Percentiles rank a stretch among this genome's conserved stretches.
Evolutionary conservation across 1,140 invertebrate species (phyloP).

Genomic region (Bombus confusus): DNA sequence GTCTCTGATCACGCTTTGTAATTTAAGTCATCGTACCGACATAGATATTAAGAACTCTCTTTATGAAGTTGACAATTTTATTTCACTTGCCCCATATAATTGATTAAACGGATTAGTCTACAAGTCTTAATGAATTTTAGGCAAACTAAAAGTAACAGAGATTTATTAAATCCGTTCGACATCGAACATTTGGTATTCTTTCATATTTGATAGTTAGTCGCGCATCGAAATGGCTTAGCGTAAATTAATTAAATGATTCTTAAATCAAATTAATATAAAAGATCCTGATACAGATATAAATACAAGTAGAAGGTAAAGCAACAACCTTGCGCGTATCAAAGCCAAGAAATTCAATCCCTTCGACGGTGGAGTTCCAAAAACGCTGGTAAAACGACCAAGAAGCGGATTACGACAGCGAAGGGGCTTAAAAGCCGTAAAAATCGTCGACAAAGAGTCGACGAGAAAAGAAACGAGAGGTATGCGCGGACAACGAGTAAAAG

Average conservation of each 20-base stretch:
- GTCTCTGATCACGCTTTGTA: too few species aligned
- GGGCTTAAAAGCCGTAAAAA: constrained; percentile 15
- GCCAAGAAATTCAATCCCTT: background rate
- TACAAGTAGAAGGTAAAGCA: background rate
- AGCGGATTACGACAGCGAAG: constrained; percentile 20
- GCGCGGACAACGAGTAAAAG: constrained; percentile 45
- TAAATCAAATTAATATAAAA: background rate
- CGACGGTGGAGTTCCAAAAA: background rate
- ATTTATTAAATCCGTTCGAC: background rate
- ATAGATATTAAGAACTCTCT: too few species aligned
- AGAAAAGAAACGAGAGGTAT: background rate
- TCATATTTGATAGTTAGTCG: background rate
- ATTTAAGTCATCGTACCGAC: too few species aligned
- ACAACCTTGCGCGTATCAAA: background rate
- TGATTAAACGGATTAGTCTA: background rate
- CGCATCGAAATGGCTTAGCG: background rate
- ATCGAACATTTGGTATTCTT: background rate
- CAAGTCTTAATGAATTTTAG: background rate
- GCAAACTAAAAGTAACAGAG: background rate
- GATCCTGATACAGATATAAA: background rate
- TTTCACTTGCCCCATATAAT: background rate
- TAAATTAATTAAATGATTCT: background rate
- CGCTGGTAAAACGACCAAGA: constrained; percentile 31
- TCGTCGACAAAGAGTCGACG: constrained; percentile 3
- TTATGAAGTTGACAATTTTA: background rate